A percentile compares a stretch with the other conserved stretches of the same genome.
phyloP scores from a whole-genome alignment of 2,113 vertebrate genomes.

The Collichthys lucidus region DNA sequence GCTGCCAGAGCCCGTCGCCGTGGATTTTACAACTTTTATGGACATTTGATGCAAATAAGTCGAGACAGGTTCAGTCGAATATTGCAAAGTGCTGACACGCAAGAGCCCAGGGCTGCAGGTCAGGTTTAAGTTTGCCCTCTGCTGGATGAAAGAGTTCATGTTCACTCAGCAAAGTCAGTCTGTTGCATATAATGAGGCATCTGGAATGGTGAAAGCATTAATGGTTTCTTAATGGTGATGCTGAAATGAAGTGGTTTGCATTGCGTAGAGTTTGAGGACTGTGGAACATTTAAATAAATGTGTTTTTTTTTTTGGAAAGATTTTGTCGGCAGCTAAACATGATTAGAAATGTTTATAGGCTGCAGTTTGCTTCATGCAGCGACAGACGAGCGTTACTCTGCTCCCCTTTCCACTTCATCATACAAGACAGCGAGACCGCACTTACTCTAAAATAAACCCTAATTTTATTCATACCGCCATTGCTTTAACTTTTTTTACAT shows the following conservation, averaged over 20 bases:
- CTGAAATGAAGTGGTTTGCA: slow-evolving; percentile 32
- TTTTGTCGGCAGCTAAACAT: not conserved
- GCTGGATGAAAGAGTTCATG: slow-evolving; percentile 45
- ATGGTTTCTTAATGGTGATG: slow-evolving; percentile 29
- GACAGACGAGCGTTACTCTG: slow-evolving; percentile 2
- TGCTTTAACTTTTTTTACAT: slow-evolving; percentile 11
- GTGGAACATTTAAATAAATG: not conserved
- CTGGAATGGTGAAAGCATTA: slow-evolving; percentile 37
- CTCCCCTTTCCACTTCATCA: slow-evolving; percentile 9
- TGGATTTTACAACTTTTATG: not conserved
- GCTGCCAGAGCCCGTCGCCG: slow-evolving; percentile 2
- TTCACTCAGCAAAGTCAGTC: slow-evolving; percentile 18
- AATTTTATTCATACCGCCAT: not conserved
- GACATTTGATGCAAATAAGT: slow-evolving; percentile 17
- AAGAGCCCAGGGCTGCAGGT: slow-evolving; percentile 1
- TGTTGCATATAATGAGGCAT: slow-evolving; percentile 45
- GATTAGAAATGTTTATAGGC: not conserved
- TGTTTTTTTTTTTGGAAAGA: not conserved
- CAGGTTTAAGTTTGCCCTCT: slow-evolving; percentile 63
- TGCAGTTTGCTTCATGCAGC: not conserved
- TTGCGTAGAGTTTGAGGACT: slow-evolving; percentile 7
- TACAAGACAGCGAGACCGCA: slow-evolving; percentile 17
- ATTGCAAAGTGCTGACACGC: slow-evolving; percentile 9
- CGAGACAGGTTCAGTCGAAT: not conserved
- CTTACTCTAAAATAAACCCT: slow-evolving; percentile 29